Conservation (phyloP, 1,140 invertebrate species). For the Goniozus legneri region DNA sequence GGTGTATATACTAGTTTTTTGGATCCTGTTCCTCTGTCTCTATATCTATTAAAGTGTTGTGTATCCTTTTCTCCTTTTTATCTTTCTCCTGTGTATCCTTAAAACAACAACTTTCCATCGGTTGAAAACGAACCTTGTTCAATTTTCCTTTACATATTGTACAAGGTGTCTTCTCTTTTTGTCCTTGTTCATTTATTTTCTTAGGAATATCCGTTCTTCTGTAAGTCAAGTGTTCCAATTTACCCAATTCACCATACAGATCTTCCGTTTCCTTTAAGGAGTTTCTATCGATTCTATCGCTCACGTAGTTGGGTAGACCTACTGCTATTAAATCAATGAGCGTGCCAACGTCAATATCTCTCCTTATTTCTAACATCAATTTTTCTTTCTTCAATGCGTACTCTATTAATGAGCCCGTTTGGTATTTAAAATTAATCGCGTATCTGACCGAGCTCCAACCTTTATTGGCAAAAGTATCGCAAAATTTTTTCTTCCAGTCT, state of each 20-base stretch:
- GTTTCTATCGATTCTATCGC: constrained; percentile 2
- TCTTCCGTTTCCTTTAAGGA: constrained; percentile 8
- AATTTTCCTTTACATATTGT: constrained; percentile 9
- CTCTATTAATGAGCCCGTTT: constrained; percentile 8
- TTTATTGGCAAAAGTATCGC: constrained; percentile 18
- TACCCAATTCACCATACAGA: constrained; percentile 6
- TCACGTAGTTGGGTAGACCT: constrained; percentile 1
- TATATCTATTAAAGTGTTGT: constrained; percentile 7
- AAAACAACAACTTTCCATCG: constrained; percentile 7
- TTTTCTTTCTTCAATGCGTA: constrained; percentile 15
- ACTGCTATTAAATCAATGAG: constrained; percentile 6
- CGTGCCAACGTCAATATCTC: constrained; percentile 5
- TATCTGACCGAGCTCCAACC: constrained; percentile 14
- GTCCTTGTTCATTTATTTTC: constrained; percentile 3
- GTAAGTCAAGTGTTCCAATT: constrained; percentile 1
- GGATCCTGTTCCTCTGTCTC: constrained; percentile 5
- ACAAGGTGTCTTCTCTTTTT: neutral
- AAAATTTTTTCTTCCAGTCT: constrained; percentile 19
- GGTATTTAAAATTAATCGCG: constrained; percentile 14
- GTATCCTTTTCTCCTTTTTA: constrained; percentile 1
- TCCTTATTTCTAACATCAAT: constrained; percentile 13
- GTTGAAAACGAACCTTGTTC: neutral
- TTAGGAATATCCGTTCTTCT: constrained; percentile 3
- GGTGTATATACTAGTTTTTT: constrained; percentile 17
- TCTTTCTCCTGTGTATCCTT: constrained; percentile 4